phyloP scores from a whole-genome alignment of 2,888 invertebrate species.

The Odontothrips loti region DNA sequence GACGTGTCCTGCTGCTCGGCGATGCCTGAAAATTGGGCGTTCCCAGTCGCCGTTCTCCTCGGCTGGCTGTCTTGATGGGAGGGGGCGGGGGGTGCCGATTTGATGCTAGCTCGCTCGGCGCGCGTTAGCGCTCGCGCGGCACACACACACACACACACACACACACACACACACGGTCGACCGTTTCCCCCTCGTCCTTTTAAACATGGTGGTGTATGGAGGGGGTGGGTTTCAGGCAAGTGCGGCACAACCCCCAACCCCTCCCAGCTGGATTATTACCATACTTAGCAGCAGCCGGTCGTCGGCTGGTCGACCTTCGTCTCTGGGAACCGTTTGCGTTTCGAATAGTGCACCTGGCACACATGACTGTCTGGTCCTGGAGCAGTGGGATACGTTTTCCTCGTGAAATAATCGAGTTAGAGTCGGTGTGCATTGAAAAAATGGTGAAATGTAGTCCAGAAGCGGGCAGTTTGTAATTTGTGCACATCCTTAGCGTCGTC shows the following conservation, averaged over 20 bases:
- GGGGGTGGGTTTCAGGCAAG: background rate
- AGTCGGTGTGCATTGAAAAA: too few relatives aligned
- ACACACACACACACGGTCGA: too few relatives aligned
- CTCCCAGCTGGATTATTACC: conserved; percentile 5
- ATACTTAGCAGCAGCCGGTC: background rate
- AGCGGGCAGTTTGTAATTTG: too few relatives aligned
- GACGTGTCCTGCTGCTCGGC: background rate
- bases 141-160: too few relatives aligned
- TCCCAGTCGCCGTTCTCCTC: background rate
- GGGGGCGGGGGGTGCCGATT: background rate
- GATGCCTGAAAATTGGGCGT: conserved; percentile 1
- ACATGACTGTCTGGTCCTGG: background rate
- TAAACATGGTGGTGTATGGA: background rate
- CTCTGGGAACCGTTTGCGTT: background rate
- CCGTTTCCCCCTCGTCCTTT: background rate
- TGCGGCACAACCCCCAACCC: background rate
- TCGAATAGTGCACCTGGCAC: background rate
- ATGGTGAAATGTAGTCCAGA: too few relatives aligned
- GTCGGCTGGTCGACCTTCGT: conserved; percentile 1
- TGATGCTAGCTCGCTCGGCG: background rate
- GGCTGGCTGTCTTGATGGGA: background rate
- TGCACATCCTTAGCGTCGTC: too few relatives aligned
- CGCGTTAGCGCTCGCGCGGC: background rate
- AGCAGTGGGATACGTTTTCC: background rate
- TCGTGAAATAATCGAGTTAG: too few relatives aligned